Percentiles rank a stretch among this genome's conserved stretches.
These are phyloP conservation scores for Ailuropoda melanoleuca DNA, from an alignment of 2,113 vertebrate genomes.

Conservation along the genomic window DNA sequence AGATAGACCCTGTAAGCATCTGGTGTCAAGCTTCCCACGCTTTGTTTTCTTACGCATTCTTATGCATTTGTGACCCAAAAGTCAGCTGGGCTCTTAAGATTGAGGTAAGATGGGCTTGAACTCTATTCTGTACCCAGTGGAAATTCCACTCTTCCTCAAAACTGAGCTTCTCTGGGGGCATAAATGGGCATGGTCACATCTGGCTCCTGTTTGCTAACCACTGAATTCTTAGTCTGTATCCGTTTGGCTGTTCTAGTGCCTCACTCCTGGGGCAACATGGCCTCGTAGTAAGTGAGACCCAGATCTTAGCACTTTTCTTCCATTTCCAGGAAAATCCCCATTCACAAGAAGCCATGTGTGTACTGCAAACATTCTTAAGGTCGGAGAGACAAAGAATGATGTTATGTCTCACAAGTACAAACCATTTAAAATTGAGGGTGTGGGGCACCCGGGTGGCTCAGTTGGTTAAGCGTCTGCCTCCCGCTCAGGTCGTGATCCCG, in stretches of 20 bases:
- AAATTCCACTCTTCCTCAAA: not conserved
- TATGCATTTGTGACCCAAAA: not conserved
- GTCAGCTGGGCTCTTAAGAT: not conserved
- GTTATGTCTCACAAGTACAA: not conserved
- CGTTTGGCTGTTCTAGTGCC: not conserved
- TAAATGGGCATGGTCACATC: not conserved
- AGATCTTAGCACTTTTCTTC: not conserved
- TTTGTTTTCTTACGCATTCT: not conserved
- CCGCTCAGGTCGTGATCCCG: not conserved
- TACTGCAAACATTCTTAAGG: not conserved
- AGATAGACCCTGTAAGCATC: not conserved
- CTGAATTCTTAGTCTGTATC: not conserved
- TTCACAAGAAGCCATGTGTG: not conserved
- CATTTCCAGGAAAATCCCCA: not conserved
- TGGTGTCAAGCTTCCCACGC: not conserved
- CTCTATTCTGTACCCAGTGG: not conserved
- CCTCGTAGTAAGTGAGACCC: not conserved
- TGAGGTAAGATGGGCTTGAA: not conserved
- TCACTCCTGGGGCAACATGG: not conserved
- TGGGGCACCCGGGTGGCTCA: not conserved
- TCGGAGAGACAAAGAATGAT: not conserved
- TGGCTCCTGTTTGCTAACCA: not conserved
- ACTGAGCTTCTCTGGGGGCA: not conserved
- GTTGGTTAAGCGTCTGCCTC: not conserved
- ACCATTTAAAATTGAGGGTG: not conserved